Base-by-base conservation (phyloP, 1,140 invertebrate species). In the Muscidifurax raptorellus region DNA sequence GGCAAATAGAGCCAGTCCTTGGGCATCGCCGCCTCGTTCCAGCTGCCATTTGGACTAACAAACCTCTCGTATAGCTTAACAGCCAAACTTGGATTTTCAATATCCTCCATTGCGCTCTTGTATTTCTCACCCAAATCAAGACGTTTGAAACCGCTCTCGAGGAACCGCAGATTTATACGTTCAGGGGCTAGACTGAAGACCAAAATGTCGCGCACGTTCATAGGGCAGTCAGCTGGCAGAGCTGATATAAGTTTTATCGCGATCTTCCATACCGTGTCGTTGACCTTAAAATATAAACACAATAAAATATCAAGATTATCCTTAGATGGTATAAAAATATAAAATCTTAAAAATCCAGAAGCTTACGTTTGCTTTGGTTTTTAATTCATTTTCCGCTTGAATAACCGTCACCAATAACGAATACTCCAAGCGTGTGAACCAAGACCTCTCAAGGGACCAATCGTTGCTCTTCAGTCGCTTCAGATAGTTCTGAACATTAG, bases 1-100 rank as follows among this genome's bases (percentile, higher is more conserved):
- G 95, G 95, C 44, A 95, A 91, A 87, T 95, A 96, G 10, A 95
- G 94, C 95, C 95, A 96, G 88, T 96, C 95, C 88, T 94, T 94
- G 0, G 95, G 95, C 86, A 96, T 93, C 1, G 91, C 91, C 7
- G 90, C 85, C 69, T 92, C 89, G n/a, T 84, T 80, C 92, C 92
- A 93, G 30, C 64, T 87, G 10, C 88, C 89, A 6, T 86, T 87
- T 13, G 32, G 22, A 2, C 74, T 79, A 2, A 93, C 81, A 69
- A 90, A 93, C 44, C 84, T 86, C 18, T 89, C 87, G 25, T 91
- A 93, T 1, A 88, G 82, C n/a, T 87, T 85, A 27, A 79, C 83
- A 12, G 75, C 81, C 2, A 86, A 4, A 25, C 74, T 78, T 2
- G 71, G 25, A 77, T 76, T 81, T 4, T 71, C 40, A 2, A 67